Evolutionary conservation across 2,888 invertebrate genomes (phyloP).

Genomic region (Odontothrips loti): DNA sequence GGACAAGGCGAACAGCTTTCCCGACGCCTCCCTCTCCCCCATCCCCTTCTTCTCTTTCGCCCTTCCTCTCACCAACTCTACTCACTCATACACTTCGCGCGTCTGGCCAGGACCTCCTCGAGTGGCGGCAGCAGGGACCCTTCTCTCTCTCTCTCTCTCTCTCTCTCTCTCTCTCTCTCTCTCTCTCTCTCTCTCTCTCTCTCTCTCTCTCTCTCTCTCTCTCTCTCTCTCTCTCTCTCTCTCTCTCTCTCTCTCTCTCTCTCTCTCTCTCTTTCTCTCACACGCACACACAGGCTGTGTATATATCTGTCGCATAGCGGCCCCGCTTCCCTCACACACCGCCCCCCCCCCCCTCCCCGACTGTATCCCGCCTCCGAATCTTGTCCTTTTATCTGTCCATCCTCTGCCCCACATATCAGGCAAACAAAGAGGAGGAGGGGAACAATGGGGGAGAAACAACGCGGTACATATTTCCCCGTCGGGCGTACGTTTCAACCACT

Average conservation of each 20-base stretch:
- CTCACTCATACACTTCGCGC: neutral
- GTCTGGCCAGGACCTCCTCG: too few species aligned
- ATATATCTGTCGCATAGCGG: too few species aligned
- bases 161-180: too few species aligned
- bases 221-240: too few species aligned
- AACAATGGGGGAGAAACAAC: conserved; percentile 19
- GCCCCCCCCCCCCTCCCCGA: neutral
- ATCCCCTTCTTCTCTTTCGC: neutral
- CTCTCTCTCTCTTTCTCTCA: too few species aligned
- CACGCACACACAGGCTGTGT: too few species aligned
- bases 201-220: too few species aligned
- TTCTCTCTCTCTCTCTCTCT: too few species aligned
- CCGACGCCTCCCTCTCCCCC: neutral
- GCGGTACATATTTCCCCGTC: neutral
- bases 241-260: too few species aligned
- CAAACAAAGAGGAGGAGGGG: neutral
- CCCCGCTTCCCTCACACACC: neutral
- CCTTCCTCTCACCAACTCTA: neutral
- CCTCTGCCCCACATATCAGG: conserved; percentile 18
- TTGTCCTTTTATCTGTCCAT: conserved; percentile 8
- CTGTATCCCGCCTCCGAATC: too few species aligned
- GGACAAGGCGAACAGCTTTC: neutral
- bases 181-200: too few species aligned
- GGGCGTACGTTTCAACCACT: neutral
- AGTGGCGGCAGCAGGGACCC: too few species aligned